Evolutionary conservation across 1,140 invertebrate genomes (phyloP).

Genomic region (Tetramorium alpestre): DNA sequence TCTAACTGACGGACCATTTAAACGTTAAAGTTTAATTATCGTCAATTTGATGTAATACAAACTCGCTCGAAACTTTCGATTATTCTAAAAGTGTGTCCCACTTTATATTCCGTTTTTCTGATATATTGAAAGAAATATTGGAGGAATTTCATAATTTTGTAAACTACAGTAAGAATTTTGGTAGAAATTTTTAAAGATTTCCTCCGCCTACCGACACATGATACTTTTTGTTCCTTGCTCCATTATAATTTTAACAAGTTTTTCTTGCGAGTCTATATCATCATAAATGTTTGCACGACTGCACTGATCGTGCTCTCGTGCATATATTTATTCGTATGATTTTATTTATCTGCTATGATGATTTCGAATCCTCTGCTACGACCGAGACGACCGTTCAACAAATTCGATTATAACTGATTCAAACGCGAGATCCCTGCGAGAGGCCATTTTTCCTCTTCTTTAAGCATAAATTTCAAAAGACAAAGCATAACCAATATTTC

Average conservation of each 20-base stretch:
- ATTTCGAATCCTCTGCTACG: not conserved
- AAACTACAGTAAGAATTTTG: too few species aligned
- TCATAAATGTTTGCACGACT: not conserved
- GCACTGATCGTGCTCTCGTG: not conserved
- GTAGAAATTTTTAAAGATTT: not conserved
- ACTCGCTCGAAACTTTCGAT: not conserved
- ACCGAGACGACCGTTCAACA: not conserved
- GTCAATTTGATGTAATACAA: not conserved
- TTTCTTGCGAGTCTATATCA: not conserved
- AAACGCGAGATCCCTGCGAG: conserved; percentile 4
- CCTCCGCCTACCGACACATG: not conserved
- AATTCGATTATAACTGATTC: not conserved
- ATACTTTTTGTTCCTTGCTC: not conserved
- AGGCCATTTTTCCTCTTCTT: not conserved
- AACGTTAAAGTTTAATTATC: not conserved
- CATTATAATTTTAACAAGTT: not conserved
- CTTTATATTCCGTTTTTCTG: not conserved
- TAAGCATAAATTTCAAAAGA: not conserved
- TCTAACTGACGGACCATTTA: not conserved
- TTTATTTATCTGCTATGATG: conserved; percentile 24
- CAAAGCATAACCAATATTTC: not conserved
- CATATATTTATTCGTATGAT: not conserved
- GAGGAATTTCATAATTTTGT: not conserved
- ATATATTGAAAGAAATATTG: not conserved
- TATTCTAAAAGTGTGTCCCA: not conserved